These are phyloP conservation scores for Ibycter americanus DNA, from an alignment of 2,797 vertebrate species.

Conservation along the genomic window DNA sequence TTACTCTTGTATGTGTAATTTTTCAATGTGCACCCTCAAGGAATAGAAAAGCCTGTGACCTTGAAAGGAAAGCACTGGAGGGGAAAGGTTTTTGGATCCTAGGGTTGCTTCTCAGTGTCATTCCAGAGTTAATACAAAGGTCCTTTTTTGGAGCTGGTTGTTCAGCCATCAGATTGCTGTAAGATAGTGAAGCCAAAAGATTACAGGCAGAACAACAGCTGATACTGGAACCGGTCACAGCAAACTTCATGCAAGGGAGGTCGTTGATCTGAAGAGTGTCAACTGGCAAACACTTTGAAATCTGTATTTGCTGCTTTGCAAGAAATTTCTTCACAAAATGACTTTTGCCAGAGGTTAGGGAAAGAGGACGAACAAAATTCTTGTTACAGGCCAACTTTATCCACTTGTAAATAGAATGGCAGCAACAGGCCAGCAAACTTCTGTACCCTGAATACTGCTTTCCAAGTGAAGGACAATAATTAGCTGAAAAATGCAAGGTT, in stretches of 20 bases:
- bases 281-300: conserved; percentile 26
- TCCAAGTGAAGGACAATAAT: conserved; percentile 63
- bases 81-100: not conserved
- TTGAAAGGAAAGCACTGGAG: not conserved
- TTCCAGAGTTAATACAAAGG: not conserved
- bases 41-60: not conserved
- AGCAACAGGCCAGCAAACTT: not conserved
- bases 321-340: conserved; percentile 46
- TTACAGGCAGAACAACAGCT: not conserved
- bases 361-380: not conserved
- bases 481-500: conserved; percentile 62
- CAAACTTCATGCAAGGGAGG: not conserved
- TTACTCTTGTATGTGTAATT: not conserved
- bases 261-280: not conserved
- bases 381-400: not conserved
- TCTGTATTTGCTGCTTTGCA: conserved; percentile 31
- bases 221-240: not conserved
- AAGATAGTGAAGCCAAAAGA: not conserved
- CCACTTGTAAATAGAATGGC: not conserved
- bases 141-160: not conserved
- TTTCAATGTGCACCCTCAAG: not conserved
- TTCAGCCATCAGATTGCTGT: not conserved
- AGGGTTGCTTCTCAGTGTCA: not conserved
- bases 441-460: not conserved
- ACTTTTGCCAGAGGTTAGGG: not conserved